Evolutionary conservation across 2,113 vertebrate species (phyloP).

Genomic region (Sporophila hypoxantha): DNA sequence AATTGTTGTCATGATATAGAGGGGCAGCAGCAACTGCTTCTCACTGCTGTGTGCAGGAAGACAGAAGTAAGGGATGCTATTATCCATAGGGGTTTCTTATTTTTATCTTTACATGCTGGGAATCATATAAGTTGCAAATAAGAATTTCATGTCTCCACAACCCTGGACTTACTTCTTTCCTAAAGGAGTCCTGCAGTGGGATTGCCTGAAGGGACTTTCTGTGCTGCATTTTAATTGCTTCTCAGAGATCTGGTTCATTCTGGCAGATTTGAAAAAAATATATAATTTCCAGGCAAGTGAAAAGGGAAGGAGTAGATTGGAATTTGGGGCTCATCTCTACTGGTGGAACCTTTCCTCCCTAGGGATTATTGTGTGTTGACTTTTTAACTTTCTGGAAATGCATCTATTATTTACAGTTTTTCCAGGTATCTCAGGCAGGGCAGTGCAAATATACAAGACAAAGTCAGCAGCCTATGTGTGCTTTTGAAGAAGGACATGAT

Average conservation of each 20-base stretch:
- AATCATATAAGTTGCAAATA: not conserved
- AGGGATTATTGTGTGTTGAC: fast-evolving
- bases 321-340: not conserved
- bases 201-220: not conserved
- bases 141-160: not conserved
- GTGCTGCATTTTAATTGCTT: not conserved
- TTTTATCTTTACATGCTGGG: not conserved
- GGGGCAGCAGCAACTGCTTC: not conserved
- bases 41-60: not conserved
- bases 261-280: not conserved
- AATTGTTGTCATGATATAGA: not conserved
- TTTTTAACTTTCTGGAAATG: not conserved
- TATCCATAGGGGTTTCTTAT: not conserved
- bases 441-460: not conserved
- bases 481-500: not conserved
- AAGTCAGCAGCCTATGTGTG: not conserved
- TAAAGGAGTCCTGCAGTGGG: not conserved
- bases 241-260: not conserved
- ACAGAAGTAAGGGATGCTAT: not conserved
- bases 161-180: not conserved
- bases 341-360: not conserved
- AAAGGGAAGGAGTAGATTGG: not conserved
- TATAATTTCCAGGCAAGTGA: not conserved
- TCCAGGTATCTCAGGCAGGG: not conserved
- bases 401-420: not conserved